Evolutionary conservation across 2,888 invertebrate genomes (phyloP), one percentile per base, ranked within the genome.

Genomic region (Leucania comma): DNA sequence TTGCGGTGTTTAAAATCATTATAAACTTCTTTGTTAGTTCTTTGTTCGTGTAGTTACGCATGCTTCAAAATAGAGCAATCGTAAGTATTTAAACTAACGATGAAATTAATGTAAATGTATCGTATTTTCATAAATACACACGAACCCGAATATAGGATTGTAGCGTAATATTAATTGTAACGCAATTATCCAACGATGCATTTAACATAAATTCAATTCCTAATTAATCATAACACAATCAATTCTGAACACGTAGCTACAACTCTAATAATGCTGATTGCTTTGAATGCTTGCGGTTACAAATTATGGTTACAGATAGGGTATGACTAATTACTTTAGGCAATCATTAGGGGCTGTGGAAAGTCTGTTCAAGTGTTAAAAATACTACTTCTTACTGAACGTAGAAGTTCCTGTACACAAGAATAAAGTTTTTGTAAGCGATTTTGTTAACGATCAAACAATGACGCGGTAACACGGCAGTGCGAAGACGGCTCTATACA

Each of bases 191-290:
- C 63, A 50, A 26, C 48, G 62, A 68, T 78, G 71, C 66, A 65
- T 80, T 80, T 75, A 71, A 64, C 75, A 78, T 71, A 61, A 79
- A 80, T 78, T 75, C 57, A 78, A 80, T 80, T 71, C 65, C 42
- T 80, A 78, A 78, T 78, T 50, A 80, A 60, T 75, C 65, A 70
- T 80, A 67, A 80, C 48, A 75, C 48, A 61, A 80, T 75, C 53
- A 80, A 80, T 80, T 71, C 53, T 42, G 53, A 32, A 58, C 68
- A 72, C 62, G 67, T 64, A 57, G 51, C n/a, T 78, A 72, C 66
- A 58, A 54, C 50, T 73, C 66, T 69, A 70, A 71, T 71, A 78
- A 72, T 69, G 66, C 63, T 75, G 71, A 80, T 71, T 71, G 72
- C 69, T 63, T 82, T 79, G 69, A 58, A 75, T 78, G 62, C 48